These are phyloP conservation scores for Callopanchax toddi DNA, from an alignment of 2,113 vertebrate genomes.

Conservation along the genomic window DNA sequence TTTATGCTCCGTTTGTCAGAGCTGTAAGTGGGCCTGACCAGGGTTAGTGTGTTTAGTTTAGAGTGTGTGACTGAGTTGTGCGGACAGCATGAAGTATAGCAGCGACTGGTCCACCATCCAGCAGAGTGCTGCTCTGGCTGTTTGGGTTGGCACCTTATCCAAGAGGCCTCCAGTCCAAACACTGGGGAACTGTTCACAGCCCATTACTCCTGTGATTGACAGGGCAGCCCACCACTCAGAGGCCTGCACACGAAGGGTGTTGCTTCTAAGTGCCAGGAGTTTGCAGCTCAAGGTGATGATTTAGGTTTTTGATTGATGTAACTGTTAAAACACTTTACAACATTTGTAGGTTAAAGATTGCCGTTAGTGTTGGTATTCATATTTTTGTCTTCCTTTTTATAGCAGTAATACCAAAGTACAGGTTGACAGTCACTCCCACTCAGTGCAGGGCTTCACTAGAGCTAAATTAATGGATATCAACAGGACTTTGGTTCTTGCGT, in stretches of 20 bases:
- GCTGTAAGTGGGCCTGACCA: slow-evolving; percentile 69
- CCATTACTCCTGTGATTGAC: slow-evolving; percentile 84
- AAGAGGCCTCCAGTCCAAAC: slow-evolving; percentile 75
- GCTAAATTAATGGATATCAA: slow-evolving; percentile 29
- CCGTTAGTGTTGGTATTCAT: no score
- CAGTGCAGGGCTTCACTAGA: background rate
- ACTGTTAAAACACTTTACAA: slow-evolving; percentile 41
- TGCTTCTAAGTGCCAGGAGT: slow-evolving; percentile 39
- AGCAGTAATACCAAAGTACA: slow-evolving; percentile 19
- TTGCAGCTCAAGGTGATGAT: slow-evolving; percentile 46
- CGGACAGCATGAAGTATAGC: slow-evolving; percentile 81
- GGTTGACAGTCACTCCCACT: slow-evolving; percentile 34
- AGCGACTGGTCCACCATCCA: slow-evolving; percentile 78
- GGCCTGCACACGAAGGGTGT: slow-evolving; percentile 29
- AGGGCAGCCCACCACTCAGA: slow-evolving; percentile 81
- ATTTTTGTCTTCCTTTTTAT: slow-evolving; percentile 33
- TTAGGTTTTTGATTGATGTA: slow-evolving; percentile 49
- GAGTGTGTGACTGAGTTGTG: slow-evolving; percentile 77
- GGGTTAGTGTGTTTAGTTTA: slow-evolving; percentile 59
- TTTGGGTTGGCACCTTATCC: slow-evolving; percentile 82
- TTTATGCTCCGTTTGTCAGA: slow-evolving; percentile 31
- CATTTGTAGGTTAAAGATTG: slow-evolving; percentile 16
- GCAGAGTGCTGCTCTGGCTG: slow-evolving; percentile 62
- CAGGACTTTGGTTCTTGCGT: slow-evolving; percentile 40
- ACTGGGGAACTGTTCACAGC: slow-evolving; percentile 80